Evolutionary conservation across 2,888 invertebrate species (phyloP).

Genomic region (Pyrrhosoma nymphula): DNA sequence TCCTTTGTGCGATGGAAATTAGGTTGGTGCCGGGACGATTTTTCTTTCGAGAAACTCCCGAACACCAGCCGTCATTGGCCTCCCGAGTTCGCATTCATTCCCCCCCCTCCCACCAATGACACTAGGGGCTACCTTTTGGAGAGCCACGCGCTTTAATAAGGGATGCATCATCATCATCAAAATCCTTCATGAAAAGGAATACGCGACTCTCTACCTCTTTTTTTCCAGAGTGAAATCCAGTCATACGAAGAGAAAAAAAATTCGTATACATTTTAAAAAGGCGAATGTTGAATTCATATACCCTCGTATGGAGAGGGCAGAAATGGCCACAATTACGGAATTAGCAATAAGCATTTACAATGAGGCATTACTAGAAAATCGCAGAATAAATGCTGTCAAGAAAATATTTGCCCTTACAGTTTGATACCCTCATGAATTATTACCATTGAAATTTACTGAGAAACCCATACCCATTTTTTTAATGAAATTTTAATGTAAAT

Average conservation of each 20-base stretch:
- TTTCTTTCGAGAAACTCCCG: background rate
- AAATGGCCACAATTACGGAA: no score
- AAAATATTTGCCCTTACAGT: no score
- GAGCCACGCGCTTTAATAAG: background rate
- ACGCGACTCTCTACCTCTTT: background rate
- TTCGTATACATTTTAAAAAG: no score
- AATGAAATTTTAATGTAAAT: no score
- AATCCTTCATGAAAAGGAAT: background rate
- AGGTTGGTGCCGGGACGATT: constrained; percentile 7
- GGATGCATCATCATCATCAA: background rate
- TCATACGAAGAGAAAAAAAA: background rate
- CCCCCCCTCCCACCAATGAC: background rate
- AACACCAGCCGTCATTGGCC: background rate
- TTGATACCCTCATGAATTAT: no score
- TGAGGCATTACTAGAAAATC: no score
- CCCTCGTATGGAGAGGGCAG: no score
- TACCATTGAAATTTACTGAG: no score
- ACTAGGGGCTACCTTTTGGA: background rate
- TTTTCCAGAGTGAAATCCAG: background rate
- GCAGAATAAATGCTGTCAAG: no score
- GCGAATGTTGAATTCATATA: no score
- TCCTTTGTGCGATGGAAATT: constrained; percentile 28
- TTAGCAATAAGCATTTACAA: no score
- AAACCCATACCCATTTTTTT: no score
- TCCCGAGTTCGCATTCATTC: background rate